phyloP scores from a whole-genome alignment of 2,888 invertebrate genomes.

The Megalurothrips usitatus region DNA sequence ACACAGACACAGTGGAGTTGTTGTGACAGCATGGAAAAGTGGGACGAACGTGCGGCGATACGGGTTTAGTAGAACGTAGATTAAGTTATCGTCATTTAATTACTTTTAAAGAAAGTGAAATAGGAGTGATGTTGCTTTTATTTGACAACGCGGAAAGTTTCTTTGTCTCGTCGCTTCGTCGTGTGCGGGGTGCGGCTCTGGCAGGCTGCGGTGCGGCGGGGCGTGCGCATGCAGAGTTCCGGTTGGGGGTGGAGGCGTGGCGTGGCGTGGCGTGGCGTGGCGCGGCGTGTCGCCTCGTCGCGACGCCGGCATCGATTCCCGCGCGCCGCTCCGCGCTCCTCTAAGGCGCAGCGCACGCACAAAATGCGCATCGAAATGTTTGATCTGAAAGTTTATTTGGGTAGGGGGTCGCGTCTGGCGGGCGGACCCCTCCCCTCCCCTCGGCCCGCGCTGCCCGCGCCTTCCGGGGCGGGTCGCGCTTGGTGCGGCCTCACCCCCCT shows the following conservation, averaged over 20 bases:
- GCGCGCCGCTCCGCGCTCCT: not conserved
- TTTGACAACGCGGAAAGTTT: not conserved
- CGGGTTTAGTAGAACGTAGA: too few relatives aligned
- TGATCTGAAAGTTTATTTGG: constrained; percentile 23
- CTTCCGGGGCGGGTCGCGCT: not conserved
- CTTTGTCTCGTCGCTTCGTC: too few relatives aligned
- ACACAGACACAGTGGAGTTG: too few relatives aligned
- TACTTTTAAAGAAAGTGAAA: not conserved
- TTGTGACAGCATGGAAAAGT: too few relatives aligned
- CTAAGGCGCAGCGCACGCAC: not conserved
- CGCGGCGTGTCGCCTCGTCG: not conserved
- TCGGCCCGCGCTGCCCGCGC: not conserved
- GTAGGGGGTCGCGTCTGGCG: not conserved
- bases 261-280: too few relatives aligned
- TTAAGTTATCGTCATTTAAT: too few relatives aligned
- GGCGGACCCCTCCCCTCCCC: not conserved
- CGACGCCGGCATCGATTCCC: not conserved
- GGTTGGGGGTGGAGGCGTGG: too few relatives aligned
- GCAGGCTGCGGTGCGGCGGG: too few relatives aligned
- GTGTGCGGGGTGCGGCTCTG: too few relatives aligned
- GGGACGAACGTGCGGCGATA: too few relatives aligned
- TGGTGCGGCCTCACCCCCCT: not conserved
- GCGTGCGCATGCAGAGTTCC: too few relatives aligned
- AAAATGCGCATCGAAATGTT: constrained; percentile 21
- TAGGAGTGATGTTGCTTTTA: not conserved